These are phyloP conservation scores for Plecotus auritus DNA, from an alignment of 2,113 vertebrate species.

Conservation along the genomic window DNA sequence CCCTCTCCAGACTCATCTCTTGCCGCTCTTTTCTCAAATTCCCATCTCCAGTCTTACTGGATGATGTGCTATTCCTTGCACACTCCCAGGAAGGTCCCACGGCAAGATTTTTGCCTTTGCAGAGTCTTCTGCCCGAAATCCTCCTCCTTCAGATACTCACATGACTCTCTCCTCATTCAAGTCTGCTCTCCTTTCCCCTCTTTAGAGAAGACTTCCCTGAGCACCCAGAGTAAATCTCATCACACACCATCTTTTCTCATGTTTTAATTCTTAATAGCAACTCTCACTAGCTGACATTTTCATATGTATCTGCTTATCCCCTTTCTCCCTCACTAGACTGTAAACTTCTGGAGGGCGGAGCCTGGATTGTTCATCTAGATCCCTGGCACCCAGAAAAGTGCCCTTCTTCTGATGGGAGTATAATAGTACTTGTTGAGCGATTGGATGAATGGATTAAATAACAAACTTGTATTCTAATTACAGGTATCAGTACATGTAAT, in stretches of 20 bases:
- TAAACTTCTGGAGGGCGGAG: background rate
- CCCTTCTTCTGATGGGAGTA: background rate
- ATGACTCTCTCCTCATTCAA: background rate
- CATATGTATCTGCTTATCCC: background rate
- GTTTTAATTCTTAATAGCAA: background rate
- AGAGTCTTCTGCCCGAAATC: background rate
- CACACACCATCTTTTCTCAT: background rate
- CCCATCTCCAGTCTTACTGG: background rate
- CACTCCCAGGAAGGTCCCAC: background rate
- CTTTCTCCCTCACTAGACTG: background rate
- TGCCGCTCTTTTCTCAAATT: background rate
- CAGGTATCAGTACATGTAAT: background rate
- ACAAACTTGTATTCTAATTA: background rate
- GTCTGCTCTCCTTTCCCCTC: background rate
- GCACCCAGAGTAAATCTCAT: background rate
- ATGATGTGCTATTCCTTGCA: background rate
- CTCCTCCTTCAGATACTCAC: background rate
- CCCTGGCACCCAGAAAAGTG: background rate
- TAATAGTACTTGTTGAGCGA: background rate
- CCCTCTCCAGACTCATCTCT: background rate
- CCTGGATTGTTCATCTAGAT: background rate
- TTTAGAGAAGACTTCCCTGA: background rate
- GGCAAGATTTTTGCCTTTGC: background rate
- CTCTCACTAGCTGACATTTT: background rate
- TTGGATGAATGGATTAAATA: background rate